Base-by-base conservation (phyloP, 2,888 invertebrate genomes). In the Euplagia quadripunctaria region DNA sequence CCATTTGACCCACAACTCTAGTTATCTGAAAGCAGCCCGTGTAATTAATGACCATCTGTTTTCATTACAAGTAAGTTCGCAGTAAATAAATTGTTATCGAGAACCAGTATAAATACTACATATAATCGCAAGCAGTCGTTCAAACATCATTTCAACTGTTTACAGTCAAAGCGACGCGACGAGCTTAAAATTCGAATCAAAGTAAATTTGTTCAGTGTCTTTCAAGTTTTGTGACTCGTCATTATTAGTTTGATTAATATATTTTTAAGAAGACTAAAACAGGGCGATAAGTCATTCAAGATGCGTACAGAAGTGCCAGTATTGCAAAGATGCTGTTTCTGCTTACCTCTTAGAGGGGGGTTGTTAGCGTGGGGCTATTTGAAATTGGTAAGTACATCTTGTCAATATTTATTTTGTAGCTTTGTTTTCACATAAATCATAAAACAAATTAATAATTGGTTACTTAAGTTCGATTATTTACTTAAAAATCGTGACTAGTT, bases 301-400 rank as follows among this genome's bases (percentile, higher is more conserved):
- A 68, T 68, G 68, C 68, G 16, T 58, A 20, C 14, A 11, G 70
- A 70, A 43, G 8, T 51, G 17, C 64, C 64, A n/a, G 1, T 41
- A 6, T 64, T 70, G 0, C 14, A 41, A 20, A 51, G 70, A 64
- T 70, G 70, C 51, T 70, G 70, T 42, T n/a, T 64, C 11, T 70
- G 70, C 43, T 63, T 70, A 7, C 70, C 70, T 11, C 20, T 70
- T 4, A 31, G 70, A 70, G 9, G 12, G 14, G 70, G 70, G 1
- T 42, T 70, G 5, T 12, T 70, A 16, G 17, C 64, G 16, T 70
- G 63, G 63, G 70, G 64, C 4, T 70, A 51, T 51, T 7, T 70
- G 8, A 70, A 51, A 14, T 14, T 70, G 70, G 70, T 70, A 16
- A 65, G 55, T 71, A 51, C 8, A 31, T 8, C 1, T 20, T 58